Conservation (phyloP, 2,888 invertebrate genomes). For the Leucophenga montana region DNA sequence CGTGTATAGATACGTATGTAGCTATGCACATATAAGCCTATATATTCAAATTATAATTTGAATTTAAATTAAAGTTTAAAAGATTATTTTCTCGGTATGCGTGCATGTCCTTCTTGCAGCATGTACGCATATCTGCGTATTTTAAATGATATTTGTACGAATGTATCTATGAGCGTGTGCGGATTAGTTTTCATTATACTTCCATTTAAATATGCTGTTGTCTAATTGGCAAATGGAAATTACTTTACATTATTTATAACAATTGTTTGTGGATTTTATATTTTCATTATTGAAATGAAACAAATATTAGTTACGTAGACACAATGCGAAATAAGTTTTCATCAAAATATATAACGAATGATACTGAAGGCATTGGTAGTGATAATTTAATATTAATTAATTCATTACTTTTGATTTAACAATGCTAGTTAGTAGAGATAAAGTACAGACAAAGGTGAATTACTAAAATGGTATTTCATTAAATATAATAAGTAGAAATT, state of each 20-base stretch:
- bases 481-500: too few species aligned
- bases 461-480: too few species aligned
- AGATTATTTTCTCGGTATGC: background rate
- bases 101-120: background rate
- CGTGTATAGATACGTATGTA: too few species aligned
- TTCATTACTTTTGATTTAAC: too few species aligned
- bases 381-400: too few species aligned
- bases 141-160: background rate
- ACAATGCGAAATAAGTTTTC: too few species aligned
- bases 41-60: conserved; percentile 1
- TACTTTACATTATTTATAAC: background rate
- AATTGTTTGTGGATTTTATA: background rate
- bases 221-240: conserved; percentile 3
- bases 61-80: conserved; percentile 3
- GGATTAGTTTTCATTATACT: background rate
- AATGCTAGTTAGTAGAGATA: too few species aligned
- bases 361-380: too few species aligned
- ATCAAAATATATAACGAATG: too few species aligned
- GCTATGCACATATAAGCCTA: background rate
- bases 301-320: too few species aligned
- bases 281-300: too few species aligned
- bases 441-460: too few species aligned
- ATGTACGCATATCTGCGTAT: background rate
- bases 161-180: background rate
- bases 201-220: background rate